These are phyloP conservation scores for Pomatostomus ruficeps DNA, from an alignment of 2,113 vertebrate species.

Conservation along the genomic window DNA sequence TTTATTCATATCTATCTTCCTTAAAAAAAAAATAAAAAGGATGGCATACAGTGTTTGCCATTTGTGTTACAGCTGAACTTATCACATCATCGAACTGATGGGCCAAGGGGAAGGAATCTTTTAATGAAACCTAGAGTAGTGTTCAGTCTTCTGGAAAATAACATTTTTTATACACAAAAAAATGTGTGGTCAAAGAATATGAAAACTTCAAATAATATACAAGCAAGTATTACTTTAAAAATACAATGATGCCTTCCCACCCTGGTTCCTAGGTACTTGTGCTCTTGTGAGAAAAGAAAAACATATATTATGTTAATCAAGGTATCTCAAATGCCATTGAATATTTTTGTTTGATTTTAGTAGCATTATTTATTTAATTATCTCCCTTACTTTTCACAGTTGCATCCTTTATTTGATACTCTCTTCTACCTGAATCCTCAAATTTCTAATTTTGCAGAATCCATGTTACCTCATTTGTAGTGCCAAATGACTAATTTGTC, in stretches of 20 bases:
- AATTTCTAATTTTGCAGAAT: not conserved
- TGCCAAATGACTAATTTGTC: not conserved
- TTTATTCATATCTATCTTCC: not conserved
- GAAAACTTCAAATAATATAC: not conserved
- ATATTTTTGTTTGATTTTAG: not conserved
- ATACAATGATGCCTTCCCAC: not conserved
- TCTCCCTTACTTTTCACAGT: not conserved
- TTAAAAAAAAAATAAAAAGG: not conserved
- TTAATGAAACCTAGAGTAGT: not conserved
- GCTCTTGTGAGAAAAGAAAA: not conserved
- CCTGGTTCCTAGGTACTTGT: fast-evolving
- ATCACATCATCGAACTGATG: not conserved
- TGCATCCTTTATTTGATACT: not conserved
- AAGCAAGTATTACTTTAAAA: not conserved
- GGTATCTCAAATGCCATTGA: not conserved
- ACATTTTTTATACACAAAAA: not conserved
- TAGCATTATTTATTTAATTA: not conserved
- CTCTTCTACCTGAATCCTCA: not conserved
- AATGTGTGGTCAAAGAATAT: not conserved
- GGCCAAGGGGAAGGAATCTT: not conserved
- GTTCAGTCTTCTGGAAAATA: not conserved
- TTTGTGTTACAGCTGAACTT: not conserved
- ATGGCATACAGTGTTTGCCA: not conserved
- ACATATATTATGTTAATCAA: not conserved
- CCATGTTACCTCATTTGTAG: not conserved